Conservation (phyloP, 2,113 vertebrate species). For the Campylomormyrus tamandua region DNA sequence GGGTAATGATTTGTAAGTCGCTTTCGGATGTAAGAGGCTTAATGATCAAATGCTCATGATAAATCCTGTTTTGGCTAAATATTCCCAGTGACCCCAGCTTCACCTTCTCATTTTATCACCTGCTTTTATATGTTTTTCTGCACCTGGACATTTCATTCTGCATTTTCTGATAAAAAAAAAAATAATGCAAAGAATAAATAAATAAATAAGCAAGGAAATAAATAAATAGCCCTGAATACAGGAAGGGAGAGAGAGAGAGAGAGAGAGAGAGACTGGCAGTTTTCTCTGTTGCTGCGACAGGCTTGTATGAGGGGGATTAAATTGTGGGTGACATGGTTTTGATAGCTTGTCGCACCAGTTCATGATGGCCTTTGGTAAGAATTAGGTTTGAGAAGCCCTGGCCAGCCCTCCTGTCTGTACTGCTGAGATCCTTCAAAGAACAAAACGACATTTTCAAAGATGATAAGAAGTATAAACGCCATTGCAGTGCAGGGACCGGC, state of each 20-base stretch:
- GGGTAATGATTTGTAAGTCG: neutral
- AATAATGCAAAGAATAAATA: conserved; percentile 1
- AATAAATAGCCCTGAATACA: neutral
- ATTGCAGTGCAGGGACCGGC: neutral
- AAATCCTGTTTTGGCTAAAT: neutral
- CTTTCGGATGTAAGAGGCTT: neutral
- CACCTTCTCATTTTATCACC: neutral
- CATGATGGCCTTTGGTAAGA: conserved; percentile 27
- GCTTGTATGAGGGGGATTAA: conserved; percentile 28
- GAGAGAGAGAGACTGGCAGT: neutral
- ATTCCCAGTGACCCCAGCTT: neutral
- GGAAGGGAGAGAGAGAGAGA: conserved; percentile 11
- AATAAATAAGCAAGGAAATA: neutral
- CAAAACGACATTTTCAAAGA: conserved; percentile 4
- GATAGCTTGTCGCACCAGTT: conserved; percentile 37
- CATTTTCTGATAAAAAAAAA: conserved; percentile 16
- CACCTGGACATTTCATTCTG: neutral
- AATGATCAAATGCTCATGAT: neutral
- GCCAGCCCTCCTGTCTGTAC: conserved; percentile 24
- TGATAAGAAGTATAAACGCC: neutral
- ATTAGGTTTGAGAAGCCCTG: conserved; percentile 31
- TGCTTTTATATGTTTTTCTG: neutral
- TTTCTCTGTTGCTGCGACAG: conserved; percentile 30
- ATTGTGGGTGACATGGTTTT: conserved; percentile 36
- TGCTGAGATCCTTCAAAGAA: conserved; percentile 19